Conservation (phyloP, 1,140 invertebrate species). For the Lethocerus indicus region DNA sequence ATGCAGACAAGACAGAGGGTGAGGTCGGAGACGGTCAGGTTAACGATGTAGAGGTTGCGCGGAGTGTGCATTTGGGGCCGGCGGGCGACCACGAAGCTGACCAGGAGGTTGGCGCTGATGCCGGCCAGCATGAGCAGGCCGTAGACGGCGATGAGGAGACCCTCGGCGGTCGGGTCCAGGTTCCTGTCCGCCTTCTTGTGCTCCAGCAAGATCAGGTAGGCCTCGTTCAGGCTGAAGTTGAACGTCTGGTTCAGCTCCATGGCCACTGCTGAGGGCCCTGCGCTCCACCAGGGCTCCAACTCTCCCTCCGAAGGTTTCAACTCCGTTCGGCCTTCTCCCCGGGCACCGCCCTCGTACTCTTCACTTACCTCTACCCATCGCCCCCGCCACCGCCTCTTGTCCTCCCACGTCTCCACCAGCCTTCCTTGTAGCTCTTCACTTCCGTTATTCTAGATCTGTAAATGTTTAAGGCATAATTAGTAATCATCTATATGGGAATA, state of each 20-base stretch:
- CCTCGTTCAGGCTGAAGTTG: constrained; percentile 20
- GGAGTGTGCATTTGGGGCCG: constrained; percentile 26
- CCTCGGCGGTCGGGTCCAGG: constrained; percentile 15
- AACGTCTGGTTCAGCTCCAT: constrained; percentile 18
- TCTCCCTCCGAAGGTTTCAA: too few species aligned
- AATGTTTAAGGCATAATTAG: too few species aligned
- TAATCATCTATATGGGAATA: too few species aligned
- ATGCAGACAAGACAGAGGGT: constrained; percentile 35
- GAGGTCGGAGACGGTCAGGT: constrained; percentile 36
- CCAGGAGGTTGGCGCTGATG: constrained; percentile 24
- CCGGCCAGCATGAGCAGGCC: constrained; percentile 25
- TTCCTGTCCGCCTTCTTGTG: constrained; percentile 12
- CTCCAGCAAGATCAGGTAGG: constrained; percentile 16
- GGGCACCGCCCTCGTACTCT: too few species aligned
- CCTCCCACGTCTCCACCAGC: too few species aligned
- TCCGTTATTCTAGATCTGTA: too few species aligned
- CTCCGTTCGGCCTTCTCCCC: too few species aligned
- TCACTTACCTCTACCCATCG: too few species aligned
- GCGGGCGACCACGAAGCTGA: constrained; percentile 26
- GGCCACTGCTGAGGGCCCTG: too few species aligned
- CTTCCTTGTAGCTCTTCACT: too few species aligned
- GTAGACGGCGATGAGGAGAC: constrained; percentile 8
- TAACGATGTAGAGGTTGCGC: constrained; percentile 41
- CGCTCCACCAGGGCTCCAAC: too few species aligned
- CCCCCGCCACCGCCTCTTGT: too few species aligned